These are phyloP conservation scores for Anguilla pacifica DNA, from an alignment of 2,797 vertebrate genomes.

Conservation along the genomic window DNA sequence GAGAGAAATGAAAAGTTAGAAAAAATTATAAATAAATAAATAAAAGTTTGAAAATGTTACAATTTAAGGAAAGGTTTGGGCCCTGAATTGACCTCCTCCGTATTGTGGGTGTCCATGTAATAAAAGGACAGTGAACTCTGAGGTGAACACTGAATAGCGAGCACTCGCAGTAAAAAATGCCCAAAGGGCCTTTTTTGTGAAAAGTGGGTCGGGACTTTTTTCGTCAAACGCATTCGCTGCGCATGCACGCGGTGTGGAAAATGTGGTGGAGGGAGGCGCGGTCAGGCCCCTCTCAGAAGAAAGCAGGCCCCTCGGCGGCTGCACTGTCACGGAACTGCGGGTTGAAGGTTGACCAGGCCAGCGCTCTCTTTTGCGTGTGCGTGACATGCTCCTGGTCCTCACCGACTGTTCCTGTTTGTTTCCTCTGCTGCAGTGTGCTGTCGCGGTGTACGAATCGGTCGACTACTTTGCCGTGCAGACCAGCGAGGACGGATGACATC, in stretches of 20 bases:
- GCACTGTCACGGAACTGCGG: neutral
- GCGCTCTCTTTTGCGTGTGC: neutral
- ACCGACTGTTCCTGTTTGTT: neutral
- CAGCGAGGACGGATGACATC: neutral
- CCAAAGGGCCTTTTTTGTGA: neutral
- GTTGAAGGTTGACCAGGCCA: neutral
- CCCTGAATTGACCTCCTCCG: neutral
- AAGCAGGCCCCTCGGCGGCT: neutral
- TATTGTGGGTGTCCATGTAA: neutral
- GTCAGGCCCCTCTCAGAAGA: neutral
- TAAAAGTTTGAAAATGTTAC: neutral
- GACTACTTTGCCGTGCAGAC: conserved; percentile 28
- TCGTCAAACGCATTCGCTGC: neutral
- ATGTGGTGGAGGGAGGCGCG: neutral
- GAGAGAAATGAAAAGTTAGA: no score
- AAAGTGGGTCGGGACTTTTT: neutral
- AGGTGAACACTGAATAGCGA: neutral
- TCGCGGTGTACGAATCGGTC: conserved; percentile 28
- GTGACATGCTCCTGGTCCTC: neutral
- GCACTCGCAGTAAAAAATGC: no score
- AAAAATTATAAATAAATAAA: no score
- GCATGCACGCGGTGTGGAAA: neutral
- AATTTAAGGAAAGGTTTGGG: neutral
- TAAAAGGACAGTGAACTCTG: neutral
- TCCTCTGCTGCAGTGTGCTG: conserved; percentile 22